These are phyloP conservation scores for Synergus gifuensis DNA, from an alignment of 2,888 invertebrate genomes.

Conservation along the genomic window DNA sequence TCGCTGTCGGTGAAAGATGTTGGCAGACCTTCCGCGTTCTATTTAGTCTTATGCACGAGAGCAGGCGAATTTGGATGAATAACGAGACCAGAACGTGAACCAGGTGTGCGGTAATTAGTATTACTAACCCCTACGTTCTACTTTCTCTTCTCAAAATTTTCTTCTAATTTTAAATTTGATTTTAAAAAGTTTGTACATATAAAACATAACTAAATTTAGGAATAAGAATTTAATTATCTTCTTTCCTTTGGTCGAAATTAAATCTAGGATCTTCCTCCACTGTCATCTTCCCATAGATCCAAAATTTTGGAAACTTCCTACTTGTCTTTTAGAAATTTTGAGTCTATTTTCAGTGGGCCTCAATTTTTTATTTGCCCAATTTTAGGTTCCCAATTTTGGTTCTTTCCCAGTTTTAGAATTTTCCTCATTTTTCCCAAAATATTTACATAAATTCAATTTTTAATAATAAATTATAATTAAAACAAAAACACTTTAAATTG, in stretches of 20 bases:
- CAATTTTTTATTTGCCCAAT: too few relatives aligned
- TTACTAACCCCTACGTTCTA: slow-evolving; percentile 35
- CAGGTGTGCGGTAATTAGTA: slow-evolving; percentile 46
- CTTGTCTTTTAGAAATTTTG: too few relatives aligned
- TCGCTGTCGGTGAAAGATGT: slow-evolving; percentile 54
- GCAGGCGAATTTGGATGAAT: slow-evolving; percentile 51
- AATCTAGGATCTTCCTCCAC: too few relatives aligned
- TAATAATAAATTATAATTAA: neutral
- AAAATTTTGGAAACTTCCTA: too few relatives aligned
- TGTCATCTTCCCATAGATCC: too few relatives aligned
- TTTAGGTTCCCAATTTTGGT: too few relatives aligned
- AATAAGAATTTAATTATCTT: too few relatives aligned
- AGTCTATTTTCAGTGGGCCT: too few relatives aligned
- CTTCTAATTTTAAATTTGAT: slow-evolving; percentile 6
- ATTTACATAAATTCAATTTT: neutral
- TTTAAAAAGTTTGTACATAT: neutral
- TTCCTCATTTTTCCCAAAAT: too few relatives aligned
- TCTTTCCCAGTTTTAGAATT: too few relatives aligned
- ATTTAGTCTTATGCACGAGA: slow-evolving; percentile 52
- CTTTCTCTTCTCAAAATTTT: slow-evolving; percentile 32
- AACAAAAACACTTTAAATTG: neutral
- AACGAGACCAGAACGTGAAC: slow-evolving; percentile 53
- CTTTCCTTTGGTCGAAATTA: too few relatives aligned
- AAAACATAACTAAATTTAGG: too few relatives aligned
- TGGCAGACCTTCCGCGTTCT: slow-evolving; percentile 66